These are phyloP conservation scores for Scomber colias DNA, from an alignment of 2,113 vertebrate genomes.

Conservation along the genomic window DNA sequence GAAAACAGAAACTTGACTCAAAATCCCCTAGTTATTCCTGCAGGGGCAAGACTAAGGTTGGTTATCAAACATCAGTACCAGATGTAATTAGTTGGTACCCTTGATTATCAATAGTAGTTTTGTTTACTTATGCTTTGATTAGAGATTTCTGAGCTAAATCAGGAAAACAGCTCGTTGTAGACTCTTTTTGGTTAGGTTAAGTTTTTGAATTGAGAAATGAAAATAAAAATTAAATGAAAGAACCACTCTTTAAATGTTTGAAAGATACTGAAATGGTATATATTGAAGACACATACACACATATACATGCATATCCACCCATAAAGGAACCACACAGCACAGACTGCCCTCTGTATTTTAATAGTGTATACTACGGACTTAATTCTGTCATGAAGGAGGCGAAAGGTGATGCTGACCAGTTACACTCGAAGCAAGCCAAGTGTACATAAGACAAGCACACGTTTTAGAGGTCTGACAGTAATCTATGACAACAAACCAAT, in stretches of 20 bases:
- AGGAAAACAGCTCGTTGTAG: too few species aligned
- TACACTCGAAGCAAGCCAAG: conserved; percentile 30
- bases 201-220: too few species aligned
- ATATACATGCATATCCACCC: neutral
- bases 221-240: too few species aligned
- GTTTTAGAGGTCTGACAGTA: conserved; percentile 5
- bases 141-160: too few species aligned
- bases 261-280: neutral
- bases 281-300: neutral
- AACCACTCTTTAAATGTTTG: too few species aligned
- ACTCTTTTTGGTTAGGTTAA: too few species aligned
- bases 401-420: conserved; percentile 38
- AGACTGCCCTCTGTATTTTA: neutral
- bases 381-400: conserved; percentile 33
- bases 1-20: neutral
- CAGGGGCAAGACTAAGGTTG: neutral
- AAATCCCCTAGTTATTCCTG: neutral
- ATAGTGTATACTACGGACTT: conserved; percentile 10
- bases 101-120: neutral
- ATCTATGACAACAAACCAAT: conserved; percentile 15
- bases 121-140: neutral
- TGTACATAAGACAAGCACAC: neutral
- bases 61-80: neutral
- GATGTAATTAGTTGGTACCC: neutral
- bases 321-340: conserved; percentile 25